Percentiles rank a stretch among this genome's conserved stretches.
These are phyloP conservation scores for Rhea americana DNA, from an alignment of 2,113 vertebrate genomes.

Conservation along the genomic window DNA sequence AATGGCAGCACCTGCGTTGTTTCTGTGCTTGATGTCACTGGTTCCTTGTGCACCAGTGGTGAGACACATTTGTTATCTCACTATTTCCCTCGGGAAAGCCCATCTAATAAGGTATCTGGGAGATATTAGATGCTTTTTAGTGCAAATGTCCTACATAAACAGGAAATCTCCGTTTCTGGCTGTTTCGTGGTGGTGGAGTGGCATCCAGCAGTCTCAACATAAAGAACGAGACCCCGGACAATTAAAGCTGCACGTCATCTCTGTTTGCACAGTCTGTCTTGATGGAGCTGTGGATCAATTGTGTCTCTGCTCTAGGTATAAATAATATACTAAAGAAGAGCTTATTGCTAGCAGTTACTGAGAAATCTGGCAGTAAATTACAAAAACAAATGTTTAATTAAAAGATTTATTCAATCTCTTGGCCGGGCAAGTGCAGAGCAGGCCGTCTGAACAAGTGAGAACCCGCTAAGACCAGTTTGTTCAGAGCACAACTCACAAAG, in stretches of 20 bases:
- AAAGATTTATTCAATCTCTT: background rate
- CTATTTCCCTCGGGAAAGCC: background rate
- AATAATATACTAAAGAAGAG: background rate
- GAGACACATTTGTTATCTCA: background rate
- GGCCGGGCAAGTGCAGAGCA: background rate
- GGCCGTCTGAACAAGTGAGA: fast-evolving
- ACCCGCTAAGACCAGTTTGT: background rate
- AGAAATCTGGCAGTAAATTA: background rate
- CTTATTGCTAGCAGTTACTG: conserved; percentile 9
- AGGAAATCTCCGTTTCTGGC: no score
- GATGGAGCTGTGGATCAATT: background rate
- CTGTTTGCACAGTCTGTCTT: background rate
- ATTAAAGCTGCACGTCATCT: background rate
- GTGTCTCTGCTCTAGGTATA: background rate
- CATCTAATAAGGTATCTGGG: background rate
- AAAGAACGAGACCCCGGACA: background rate
- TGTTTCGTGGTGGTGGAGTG: background rate
- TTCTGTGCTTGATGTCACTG: background rate
- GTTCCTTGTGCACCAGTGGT: background rate
- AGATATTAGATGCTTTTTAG: background rate
- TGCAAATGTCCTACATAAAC: background rate
- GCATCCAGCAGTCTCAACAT: background rate
- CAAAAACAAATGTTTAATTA: conserved; percentile 7
- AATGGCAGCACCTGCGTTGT: background rate
- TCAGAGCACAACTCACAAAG: background rate